These are phyloP conservation scores for Catharus minimus DNA, from an alignment of 2,113 vertebrate species.

Conservation along the genomic window DNA sequence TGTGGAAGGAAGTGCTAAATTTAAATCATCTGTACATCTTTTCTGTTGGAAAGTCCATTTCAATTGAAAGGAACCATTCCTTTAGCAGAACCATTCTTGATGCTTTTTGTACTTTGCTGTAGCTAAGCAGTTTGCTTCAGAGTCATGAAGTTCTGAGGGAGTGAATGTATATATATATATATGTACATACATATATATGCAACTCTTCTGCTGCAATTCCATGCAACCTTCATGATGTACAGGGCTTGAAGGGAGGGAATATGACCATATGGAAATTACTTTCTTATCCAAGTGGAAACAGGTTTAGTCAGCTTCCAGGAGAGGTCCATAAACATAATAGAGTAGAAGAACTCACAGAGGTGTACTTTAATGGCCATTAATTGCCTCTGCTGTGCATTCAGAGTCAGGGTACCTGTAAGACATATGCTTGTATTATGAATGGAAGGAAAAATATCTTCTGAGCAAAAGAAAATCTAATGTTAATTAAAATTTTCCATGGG, in stretches of 20 bases:
- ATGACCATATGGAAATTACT: neutral
- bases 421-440: neutral
- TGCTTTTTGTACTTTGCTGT: neutral
- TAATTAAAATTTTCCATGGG: constrained; percentile 57
- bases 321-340: neutral
- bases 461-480: constrained; percentile 48
- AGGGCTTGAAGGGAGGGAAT: neutral
- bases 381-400: constrained; percentile 1
- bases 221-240: neutral
- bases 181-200: neutral
- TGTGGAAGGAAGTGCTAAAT: neutral
- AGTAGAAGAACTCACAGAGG: neutral
- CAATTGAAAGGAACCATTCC: neutral
- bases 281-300: constrained; percentile 30
- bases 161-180: neutral
- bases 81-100: neutral
- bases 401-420: constrained; percentile 12
- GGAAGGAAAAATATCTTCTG: constrained; percentile 12
- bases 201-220: neutral
- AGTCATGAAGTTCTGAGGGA: neutral
- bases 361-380: constrained; percentile 5
- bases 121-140: neutral
- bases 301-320: neutral
- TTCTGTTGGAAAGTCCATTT: neutral
- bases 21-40: neutral